Conservation (phyloP, 2,888 invertebrate genomes). For the Tinea pellionella region DNA sequence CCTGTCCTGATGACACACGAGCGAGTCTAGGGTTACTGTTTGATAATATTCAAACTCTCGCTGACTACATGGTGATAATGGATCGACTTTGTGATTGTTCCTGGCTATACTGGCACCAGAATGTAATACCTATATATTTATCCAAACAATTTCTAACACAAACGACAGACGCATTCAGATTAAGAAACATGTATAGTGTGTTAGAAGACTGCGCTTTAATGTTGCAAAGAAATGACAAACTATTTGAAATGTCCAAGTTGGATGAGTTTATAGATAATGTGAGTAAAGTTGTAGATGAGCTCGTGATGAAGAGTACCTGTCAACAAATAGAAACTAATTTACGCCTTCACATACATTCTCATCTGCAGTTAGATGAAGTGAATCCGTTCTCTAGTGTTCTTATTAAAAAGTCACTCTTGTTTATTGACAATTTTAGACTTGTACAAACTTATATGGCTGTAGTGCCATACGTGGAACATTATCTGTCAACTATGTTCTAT, state of each 20-base stretch:
- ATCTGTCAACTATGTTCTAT: constrained; percentile 95
- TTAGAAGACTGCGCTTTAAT: constrained; percentile 51
- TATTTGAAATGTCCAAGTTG: constrained; percentile 33
- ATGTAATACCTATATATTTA: constrained; percentile 81
- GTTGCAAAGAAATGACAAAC: constrained; percentile 43
- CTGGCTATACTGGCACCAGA: constrained; percentile 85
- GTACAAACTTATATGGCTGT: constrained; percentile 71
- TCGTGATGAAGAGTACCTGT: constrained; percentile 78
- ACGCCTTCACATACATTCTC: constrained; percentile 91
- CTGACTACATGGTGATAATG: constrained; percentile 69
- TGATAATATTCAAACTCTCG: constrained; percentile 73
- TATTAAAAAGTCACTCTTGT: constrained; percentile 73
- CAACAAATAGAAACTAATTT: constrained; percentile 93
- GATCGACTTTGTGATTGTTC: constrained; percentile 77
- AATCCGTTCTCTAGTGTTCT: constrained; percentile 79
- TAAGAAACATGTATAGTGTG: constrained; percentile 60
- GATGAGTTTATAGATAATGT: constrained; percentile 42
- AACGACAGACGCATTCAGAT: constrained; percentile 71
- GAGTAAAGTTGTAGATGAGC: constrained; percentile 59
- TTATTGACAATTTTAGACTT: constrained; percentile 65
- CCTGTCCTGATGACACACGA: constrained; percentile 73
- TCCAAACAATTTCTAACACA: constrained; percentile 77
- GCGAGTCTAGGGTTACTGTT: constrained; percentile 71
- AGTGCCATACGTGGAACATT: constrained; percentile 83
- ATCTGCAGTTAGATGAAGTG: constrained; percentile 80